These are phyloP conservation scores for Labrus mixtus DNA, from an alignment of 2,113 vertebrate genomes.

Conservation along the genomic window DNA sequence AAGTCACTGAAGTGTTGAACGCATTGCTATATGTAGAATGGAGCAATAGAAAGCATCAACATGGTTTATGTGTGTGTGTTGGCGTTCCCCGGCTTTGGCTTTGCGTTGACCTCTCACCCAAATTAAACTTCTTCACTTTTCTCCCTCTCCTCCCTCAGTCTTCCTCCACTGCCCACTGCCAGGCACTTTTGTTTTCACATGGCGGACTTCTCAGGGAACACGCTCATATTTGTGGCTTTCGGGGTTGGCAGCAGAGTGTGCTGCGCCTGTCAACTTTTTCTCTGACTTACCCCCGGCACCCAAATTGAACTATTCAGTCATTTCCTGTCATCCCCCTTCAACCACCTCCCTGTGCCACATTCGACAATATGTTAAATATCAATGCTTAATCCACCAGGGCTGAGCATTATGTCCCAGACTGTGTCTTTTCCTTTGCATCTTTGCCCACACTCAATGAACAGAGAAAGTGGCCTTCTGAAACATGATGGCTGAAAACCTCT, in stretches of 20 bases:
- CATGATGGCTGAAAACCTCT: conserved; percentile 24
- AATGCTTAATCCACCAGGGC: conserved; percentile 31
- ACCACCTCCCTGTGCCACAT: conserved; percentile 50
- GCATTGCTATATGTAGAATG: conserved; percentile 31
- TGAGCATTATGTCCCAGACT: conserved; percentile 34
- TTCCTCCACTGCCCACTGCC: conserved; percentile 72
- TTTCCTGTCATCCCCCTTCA: conserved; percentile 72
- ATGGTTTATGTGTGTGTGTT: conserved; percentile 31
- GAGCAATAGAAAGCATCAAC: not conserved
- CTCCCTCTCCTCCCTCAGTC: conserved; percentile 63
- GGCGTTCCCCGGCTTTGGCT: conserved; percentile 68
- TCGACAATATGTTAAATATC: conserved; percentile 68
- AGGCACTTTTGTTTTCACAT: conserved; percentile 83
- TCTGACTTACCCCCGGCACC: conserved; percentile 74
- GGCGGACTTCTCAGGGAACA: conserved; percentile 83
- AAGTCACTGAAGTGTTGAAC: not conserved
- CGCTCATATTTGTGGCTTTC: conserved; percentile 84
- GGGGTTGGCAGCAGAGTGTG: conserved; percentile 78
- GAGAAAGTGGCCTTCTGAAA: conserved; percentile 26
- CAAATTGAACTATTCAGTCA: conserved; percentile 78
- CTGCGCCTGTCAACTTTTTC: conserved; percentile 77
- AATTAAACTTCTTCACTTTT: conserved; percentile 78
- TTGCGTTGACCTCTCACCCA: conserved; percentile 80
- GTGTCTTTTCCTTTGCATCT: conserved; percentile 19
- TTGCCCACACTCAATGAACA: conserved; percentile 7